phyloP scores from a whole-genome alignment of 1,140 invertebrate genomes.

The Psilanteris sp. region DNA sequence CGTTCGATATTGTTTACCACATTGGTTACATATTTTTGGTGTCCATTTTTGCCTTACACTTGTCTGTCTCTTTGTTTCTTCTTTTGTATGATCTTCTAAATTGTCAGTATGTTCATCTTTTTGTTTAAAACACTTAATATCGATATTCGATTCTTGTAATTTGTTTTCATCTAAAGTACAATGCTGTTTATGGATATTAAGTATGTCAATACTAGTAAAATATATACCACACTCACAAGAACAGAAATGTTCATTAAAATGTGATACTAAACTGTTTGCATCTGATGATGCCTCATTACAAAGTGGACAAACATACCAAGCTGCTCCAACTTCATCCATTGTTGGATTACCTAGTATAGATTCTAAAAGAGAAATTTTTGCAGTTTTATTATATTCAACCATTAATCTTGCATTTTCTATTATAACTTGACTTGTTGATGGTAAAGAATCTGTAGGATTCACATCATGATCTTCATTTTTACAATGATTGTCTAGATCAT shows the following conservation, averaged over 20 bases:
- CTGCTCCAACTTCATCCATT: conserved; percentile 71
- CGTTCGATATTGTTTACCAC: conserved; percentile 82
- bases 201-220: conserved; percentile 77
- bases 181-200: conserved; percentile 76
- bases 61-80: conserved; percentile 59
- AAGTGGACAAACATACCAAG: conserved; percentile 80
- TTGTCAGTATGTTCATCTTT: conserved; percentile 43
- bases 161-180: conserved; percentile 68
- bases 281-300: conserved; percentile 80
- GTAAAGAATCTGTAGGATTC: conserved; percentile 60
- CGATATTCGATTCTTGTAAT: conserved; percentile 22
- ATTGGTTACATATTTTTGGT: conserved; percentile 81
- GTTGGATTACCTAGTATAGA: conserved; percentile 72
- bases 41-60: conserved; percentile 75
- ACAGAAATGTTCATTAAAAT: conserved; percentile 81
- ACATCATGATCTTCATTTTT: conserved; percentile 49
- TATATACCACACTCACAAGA: conserved; percentile 76
- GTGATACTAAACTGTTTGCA: conserved; percentile 75
- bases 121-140: conserved; percentile 40
- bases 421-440: conserved; percentile 72
- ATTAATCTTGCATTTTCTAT: conserved; percentile 66
- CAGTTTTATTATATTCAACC: conserved; percentile 72
- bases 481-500: conserved; percentile 39
- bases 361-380: conserved; percentile 72
- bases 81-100: conserved; percentile 44